Percentiles rank a stretch among this genome's conserved stretches.
Evolutionary conservation across 2,888 invertebrate species (phyloP).

Genomic region (Dromius quadrimaculatus): DNA sequence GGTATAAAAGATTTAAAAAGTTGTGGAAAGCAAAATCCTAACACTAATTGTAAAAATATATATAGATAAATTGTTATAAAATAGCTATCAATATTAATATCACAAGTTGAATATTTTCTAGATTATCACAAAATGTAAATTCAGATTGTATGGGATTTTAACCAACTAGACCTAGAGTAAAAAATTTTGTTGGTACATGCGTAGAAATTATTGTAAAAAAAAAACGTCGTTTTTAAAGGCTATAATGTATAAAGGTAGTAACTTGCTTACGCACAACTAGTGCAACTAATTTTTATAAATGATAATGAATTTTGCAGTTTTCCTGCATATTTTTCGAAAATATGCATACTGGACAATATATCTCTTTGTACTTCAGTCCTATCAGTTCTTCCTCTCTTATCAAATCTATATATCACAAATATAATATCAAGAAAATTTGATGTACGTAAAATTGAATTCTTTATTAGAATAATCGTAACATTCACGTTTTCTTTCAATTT

Average conservation of each 20-base stretch:
- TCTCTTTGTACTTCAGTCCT: conserved; percentile 24
- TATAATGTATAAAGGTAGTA: conserved; percentile 27
- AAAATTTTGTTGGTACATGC: conserved; percentile 43
- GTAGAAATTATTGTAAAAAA: conserved; percentile 15
- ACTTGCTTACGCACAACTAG: conserved; percentile 35
- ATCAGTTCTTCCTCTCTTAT: conserved; percentile 10
- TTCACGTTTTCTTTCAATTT: too few species aligned
- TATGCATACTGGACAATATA: conserved; percentile 38
- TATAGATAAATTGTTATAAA: too few species aligned
- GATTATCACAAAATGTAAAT: too few species aligned
- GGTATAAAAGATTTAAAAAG: too few species aligned
- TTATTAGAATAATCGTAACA: too few species aligned
- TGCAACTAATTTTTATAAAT: conserved; percentile 41
- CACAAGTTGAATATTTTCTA: too few species aligned
- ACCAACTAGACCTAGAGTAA: conserved; percentile 21
- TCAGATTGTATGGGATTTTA: conserved; percentile 29
- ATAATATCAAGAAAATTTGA: too few species aligned
- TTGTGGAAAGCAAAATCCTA: too few species aligned
- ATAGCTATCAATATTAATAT: too few species aligned
- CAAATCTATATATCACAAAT: too few species aligned
- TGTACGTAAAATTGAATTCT: too few species aligned
- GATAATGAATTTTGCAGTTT: conserved; percentile 17
- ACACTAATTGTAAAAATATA: too few species aligned
- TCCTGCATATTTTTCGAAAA: conserved; percentile 21
- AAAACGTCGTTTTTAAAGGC: background rate